A percentile compares a stretch with the other conserved stretches of the same genome.
Conservation (phyloP, 1,140 invertebrate species). For the Pristionchus pacificus region DNA sequence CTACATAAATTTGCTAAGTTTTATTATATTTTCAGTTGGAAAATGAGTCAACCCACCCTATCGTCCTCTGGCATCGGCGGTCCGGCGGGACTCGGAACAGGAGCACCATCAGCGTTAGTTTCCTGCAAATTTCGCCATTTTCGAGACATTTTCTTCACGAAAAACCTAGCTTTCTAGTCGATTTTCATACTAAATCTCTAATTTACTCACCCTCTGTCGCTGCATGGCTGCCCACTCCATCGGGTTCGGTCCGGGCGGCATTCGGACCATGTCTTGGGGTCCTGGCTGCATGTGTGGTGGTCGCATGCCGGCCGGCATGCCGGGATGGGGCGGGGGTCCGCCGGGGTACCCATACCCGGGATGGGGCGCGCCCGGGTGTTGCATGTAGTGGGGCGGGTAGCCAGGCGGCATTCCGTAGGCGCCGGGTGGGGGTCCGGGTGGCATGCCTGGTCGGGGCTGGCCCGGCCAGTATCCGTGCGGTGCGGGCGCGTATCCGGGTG, state of each 20-base stretch:
- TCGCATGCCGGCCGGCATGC: conserved; percentile 20
- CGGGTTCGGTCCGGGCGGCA: conserved; percentile 26
- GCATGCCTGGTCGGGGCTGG: conserved; percentile 7
- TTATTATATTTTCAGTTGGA: no score
- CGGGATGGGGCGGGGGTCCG: conserved; percentile 4
- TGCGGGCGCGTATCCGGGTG: conserved; percentile 5
- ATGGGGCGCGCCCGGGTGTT: background rate
- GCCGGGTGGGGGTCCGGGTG: background rate
- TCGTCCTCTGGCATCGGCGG: conserved; percentile 19
- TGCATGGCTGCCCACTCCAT: conserved; percentile 29
- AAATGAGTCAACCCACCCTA: conserved; percentile 6
- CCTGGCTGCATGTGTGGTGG: conserved; percentile 11
- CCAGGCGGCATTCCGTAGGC: conserved; percentile 11
- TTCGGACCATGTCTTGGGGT: conserved; percentile 23
- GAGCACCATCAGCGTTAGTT: conserved; percentile 3
- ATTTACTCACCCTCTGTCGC: conserved; percentile 3
- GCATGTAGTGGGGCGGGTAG: conserved; percentile 23
- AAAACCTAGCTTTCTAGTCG: no score
- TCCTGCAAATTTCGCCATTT: background rate
- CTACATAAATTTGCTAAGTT: no score
- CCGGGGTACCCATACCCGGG: conserved; percentile 14
- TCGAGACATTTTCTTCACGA: no score
- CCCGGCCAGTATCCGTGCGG: conserved; percentile 2
- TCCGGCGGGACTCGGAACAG: conserved; percentile 19
- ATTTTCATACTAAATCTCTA: no score